phyloP scores from a whole-genome alignment of 2,888 invertebrate species.

The Elysia crispata region DNA sequence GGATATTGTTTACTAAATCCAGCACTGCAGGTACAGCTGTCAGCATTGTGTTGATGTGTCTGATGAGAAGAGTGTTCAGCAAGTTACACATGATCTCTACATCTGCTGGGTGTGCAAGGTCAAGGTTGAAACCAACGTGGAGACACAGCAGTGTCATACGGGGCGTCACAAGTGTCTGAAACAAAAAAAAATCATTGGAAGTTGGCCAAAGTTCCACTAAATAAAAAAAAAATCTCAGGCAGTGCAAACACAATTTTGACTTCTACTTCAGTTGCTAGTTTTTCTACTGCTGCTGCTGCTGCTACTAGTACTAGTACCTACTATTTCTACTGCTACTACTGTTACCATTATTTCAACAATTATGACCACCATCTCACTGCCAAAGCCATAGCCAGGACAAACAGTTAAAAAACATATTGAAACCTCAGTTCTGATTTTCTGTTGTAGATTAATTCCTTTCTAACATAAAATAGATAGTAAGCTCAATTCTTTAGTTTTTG shows the following conservation, averaged over 20 bases:
- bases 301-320: too few relatives aligned
- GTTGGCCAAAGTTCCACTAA: not conserved
- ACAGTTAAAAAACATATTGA: too few relatives aligned
- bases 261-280: too few relatives aligned
- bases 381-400: too few relatives aligned
- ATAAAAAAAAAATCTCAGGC: not conserved
- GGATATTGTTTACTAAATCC: constrained; percentile 41
- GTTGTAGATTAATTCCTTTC: too few relatives aligned
- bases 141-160: constrained; percentile 42
- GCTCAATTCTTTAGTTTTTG: not conserved
- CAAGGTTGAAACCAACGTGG: constrained; percentile 31
- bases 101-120: constrained; percentile 24
- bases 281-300: too few relatives aligned
- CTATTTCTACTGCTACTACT: too few relatives aligned
- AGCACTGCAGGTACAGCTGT: constrained; percentile 22
- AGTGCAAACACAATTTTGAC: not conserved
- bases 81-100: constrained; percentile 28
- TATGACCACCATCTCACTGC: too few relatives aligned
- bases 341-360: too few relatives aligned
- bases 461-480: not conserved
- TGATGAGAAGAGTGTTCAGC: constrained; percentile 34
- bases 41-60: constrained; percentile 34
- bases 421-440: too few relatives aligned
- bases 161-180: constrained; percentile 32
- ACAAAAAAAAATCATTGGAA: not conserved